Percentiles rank a stretch among this genome's conserved stretches.
Conservation (phyloP, 2,888 invertebrate species). For the Phrixothrix hirtus region DNA sequence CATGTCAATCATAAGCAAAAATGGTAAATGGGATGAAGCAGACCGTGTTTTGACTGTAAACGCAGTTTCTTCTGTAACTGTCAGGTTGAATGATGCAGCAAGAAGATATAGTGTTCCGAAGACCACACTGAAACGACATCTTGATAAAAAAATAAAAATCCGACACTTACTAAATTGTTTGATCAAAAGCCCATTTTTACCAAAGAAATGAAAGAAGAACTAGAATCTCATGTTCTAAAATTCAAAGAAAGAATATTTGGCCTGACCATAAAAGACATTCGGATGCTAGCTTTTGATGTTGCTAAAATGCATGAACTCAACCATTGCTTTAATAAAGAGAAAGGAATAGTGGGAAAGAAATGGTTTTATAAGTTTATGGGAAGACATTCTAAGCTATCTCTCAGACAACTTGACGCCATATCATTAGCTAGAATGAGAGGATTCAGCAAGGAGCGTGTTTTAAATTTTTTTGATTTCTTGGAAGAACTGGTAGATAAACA, state of each 20-base stretch:
- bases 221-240: conserved; percentile 15
- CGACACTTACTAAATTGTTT: too few relatives aligned
- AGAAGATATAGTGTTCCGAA: too few relatives aligned
- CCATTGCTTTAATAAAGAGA: conserved; percentile 17
- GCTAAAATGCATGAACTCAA: conserved; percentile 11
- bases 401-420: conserved; percentile 29
- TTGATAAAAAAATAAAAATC: too few relatives aligned
- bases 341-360: conserved; percentile 31
- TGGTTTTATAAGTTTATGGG: conserved; percentile 24
- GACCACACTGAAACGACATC: too few relatives aligned
- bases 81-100: too few relatives aligned
- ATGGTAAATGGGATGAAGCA: too few relatives aligned
- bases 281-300: conserved; percentile 18
- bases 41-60: too few relatives aligned
- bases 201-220: conserved; percentile 15
- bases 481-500: conserved; percentile 22
- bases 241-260: conserved; percentile 21
- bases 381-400: conserved; percentile 25
- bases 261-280: conserved; percentile 15
- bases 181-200: too few relatives aligned
- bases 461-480: conserved; percentile 29
- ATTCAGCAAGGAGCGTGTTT: conserved; percentile 28
- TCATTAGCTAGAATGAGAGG: conserved; percentile 26
- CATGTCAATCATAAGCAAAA: too few relatives aligned
- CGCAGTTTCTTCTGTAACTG: too few relatives aligned